Evolutionary conservation across 2,113 vertebrate genomes (phyloP).

Genomic region (Meriones unguiculatus): DNA sequence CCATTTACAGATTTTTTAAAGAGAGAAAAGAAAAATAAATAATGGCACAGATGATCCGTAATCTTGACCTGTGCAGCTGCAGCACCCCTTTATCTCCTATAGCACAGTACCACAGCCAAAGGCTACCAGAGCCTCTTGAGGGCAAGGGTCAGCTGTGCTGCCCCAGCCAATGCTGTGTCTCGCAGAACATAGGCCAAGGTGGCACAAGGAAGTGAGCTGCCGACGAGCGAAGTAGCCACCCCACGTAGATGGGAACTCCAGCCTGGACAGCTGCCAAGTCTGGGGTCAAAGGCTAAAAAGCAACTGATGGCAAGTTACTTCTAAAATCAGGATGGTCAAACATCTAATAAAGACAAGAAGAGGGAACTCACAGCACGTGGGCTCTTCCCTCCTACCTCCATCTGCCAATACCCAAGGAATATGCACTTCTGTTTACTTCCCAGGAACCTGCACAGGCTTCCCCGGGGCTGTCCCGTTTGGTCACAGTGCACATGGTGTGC

Average conservation of each 20-base stretch:
- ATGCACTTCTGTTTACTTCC: neutral
- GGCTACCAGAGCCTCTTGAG: neutral
- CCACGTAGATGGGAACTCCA: neutral
- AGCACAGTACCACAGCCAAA: neutral
- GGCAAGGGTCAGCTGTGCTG: neutral
- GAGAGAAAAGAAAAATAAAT: neutral
- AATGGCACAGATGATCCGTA: neutral
- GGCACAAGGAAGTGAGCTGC: neutral
- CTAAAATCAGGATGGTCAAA: neutral
- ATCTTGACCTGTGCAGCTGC: neutral
- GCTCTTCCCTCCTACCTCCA: neutral
- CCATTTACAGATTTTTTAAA: neutral
- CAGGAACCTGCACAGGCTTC: neutral
- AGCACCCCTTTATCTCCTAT: neutral
- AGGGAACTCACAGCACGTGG: neutral
- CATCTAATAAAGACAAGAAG: neutral
- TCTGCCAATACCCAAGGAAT: neutral
- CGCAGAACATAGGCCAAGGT: neutral
- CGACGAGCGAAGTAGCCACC: neutral
- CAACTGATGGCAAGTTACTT: neutral
- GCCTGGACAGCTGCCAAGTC: neutral
- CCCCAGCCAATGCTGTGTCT: neutral
- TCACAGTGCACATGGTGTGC: no score
- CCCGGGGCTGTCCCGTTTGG: neutral
- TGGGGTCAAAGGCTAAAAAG: slow-evolving; percentile 17